Evolutionary conservation across 2,113 vertebrate genomes (phyloP).

Genomic region (Cyprinodon brontotheroides): DNA sequence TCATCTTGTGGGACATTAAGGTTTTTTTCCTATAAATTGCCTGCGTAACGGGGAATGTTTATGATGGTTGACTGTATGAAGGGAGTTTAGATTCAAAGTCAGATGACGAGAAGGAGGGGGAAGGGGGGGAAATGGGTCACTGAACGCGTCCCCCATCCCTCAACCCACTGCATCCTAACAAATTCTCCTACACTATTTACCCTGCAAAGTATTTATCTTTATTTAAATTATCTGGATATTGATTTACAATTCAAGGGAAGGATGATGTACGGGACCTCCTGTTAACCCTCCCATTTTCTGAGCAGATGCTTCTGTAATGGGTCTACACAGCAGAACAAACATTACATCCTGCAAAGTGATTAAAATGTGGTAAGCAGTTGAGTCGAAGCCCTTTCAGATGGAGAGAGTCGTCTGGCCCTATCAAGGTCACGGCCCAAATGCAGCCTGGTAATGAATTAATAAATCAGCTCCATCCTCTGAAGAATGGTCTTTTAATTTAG

Average conservation of each 20-base stretch:
- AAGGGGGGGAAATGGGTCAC: conserved; percentile 29
- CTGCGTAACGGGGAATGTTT: not conserved
- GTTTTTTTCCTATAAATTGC: not conserved
- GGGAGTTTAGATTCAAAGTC: conserved; percentile 60
- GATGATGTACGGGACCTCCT: conserved; percentile 36
- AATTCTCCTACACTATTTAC: conserved; percentile 10
- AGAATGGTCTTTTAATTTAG: conserved; percentile 18
- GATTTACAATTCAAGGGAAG: conserved; percentile 43
- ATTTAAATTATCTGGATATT: conserved; percentile 59
- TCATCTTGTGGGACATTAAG: conserved; percentile 4
- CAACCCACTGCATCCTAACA: conserved; percentile 15
- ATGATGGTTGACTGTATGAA: conserved; percentile 40
- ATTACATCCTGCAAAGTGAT: conserved; percentile 52
- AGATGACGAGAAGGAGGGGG: conserved; percentile 8
- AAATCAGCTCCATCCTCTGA: conserved; percentile 17
- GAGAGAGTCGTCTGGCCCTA: conserved; percentile 7
- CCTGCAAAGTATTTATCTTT: conserved; percentile 44
- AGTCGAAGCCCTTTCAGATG: conserved; percentile 13
- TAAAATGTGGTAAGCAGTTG: conserved; percentile 37
- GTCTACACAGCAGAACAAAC: conserved; percentile 45
- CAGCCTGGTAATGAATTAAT: not conserved
- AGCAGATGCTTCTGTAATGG: conserved; percentile 55
- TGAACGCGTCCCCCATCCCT: conserved; percentile 42
- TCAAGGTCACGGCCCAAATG: conserved; percentile 45
- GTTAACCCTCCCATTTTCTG: conserved; percentile 44